Evolutionary conservation across 1,140 invertebrate species (phyloP).

Genomic region (Dendrolimus punctatus): DNA sequence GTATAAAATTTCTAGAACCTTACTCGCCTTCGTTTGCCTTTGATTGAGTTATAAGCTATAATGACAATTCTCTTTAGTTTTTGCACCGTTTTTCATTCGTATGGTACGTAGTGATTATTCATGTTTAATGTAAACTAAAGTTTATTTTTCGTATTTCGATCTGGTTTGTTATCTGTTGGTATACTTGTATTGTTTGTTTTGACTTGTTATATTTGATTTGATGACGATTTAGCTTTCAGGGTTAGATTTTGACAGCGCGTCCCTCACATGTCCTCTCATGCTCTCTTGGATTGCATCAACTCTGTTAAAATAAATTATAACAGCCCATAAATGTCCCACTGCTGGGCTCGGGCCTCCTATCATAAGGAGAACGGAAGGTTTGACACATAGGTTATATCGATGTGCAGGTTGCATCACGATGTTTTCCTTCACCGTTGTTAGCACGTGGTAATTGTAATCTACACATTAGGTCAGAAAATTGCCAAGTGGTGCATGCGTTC

Average conservation of each 20-base stretch:
- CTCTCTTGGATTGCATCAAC: no score
- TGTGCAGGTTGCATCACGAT: no score
- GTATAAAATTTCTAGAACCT: constrained; percentile 51
- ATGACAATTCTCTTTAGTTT: constrained; percentile 63
- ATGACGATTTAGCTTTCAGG: constrained; percentile 62
- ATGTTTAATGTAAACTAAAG: constrained; percentile 66
- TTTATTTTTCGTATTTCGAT: constrained; percentile 47
- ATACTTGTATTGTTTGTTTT: constrained; percentile 62
- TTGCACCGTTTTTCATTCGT: constrained; percentile 62
- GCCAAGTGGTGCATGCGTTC: no score
- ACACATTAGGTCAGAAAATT: no score
- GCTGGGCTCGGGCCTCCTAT: no score
- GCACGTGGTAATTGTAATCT: no score
- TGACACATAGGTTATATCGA: no score
- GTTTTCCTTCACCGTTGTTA: no score
- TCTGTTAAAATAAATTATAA: no score
- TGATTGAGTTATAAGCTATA: constrained; percentile 70
- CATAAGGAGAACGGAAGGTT: no score
- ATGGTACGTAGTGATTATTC: constrained; percentile 53
- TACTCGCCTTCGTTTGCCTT: constrained; percentile 28
- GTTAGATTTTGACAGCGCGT: not conserved
- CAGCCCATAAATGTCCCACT: no score
- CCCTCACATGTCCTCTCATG: no score
- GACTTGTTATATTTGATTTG: constrained; percentile 64
- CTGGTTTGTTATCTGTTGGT: constrained; percentile 41